phyloP scores from a whole-genome alignment of 1,140 invertebrate species.

The Bombus ignitus region DNA sequence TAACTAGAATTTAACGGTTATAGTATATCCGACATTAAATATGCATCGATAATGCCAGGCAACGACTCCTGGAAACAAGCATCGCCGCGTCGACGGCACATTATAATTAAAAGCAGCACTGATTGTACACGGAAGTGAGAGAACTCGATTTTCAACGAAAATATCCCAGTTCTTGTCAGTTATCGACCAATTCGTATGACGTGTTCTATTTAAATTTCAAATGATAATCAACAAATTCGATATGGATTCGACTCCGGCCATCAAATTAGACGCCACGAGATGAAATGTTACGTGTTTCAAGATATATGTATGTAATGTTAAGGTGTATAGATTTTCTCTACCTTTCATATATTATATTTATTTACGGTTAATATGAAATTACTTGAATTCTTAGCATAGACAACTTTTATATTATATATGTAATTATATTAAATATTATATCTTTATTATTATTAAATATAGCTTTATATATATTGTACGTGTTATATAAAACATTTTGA shows the following conservation, averaged over 20 bases:
- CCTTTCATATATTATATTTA: no score
- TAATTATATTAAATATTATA: no score
- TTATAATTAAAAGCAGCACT: slow-evolving; percentile 31
- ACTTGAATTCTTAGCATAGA: no score
- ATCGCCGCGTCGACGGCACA: neutral
- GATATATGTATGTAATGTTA: neutral
- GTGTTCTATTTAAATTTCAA: slow-evolving; percentile 22
- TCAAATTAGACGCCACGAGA: neutral
- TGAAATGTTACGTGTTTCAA: neutral
- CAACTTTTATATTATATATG: no score
- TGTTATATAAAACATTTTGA: no score
- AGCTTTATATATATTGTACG: no score
- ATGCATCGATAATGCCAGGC: slow-evolving; percentile 26
- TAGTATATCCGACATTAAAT: slow-evolving; percentile 15
- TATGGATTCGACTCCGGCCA: no score
- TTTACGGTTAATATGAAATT: no score
- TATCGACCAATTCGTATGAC: neutral
- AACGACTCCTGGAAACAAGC: slow-evolving; percentile 25
- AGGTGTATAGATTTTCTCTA: no score
- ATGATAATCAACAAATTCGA: slow-evolving; percentile 10
- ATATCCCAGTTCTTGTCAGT: neutral
- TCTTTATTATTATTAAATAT: no score
- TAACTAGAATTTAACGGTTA: slow-evolving; percentile 23
- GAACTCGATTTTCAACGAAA: slow-evolving; percentile 21
- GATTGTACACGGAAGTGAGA: neutral